These are phyloP conservation scores for Nomada ruficornis DNA, from an alignment of 2,888 invertebrate genomes.

Conservation along the genomic window DNA sequence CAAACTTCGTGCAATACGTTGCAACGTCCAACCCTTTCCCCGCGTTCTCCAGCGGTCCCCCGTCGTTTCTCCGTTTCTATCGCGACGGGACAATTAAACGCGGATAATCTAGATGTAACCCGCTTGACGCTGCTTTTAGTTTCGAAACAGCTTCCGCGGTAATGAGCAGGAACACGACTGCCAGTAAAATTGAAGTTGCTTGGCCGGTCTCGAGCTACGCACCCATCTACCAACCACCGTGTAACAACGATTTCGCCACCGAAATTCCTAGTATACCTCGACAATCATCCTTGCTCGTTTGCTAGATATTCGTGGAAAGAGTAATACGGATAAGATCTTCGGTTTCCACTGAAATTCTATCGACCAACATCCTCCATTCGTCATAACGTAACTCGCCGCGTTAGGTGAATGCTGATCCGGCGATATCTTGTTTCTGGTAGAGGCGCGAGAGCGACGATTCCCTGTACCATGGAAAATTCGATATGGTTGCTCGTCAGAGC, in stretches of 20 bases:
- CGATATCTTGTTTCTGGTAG: constrained; percentile 52
- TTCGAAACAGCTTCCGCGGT: constrained; percentile 46
- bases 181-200: constrained; percentile 41
- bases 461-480: constrained; percentile 63
- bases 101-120: constrained; percentile 57
- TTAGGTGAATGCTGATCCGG: constrained; percentile 32
- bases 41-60: constrained; percentile 25
- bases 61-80: constrained; percentile 27
- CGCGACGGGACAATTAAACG: constrained; percentile 50
- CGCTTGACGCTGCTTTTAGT: constrained; percentile 51
- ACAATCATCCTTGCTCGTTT: neutral
- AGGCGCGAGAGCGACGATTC: constrained; percentile 44
- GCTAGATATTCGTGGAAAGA: neutral
- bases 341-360: constrained; percentile 47
- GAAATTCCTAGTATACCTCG: neutral
- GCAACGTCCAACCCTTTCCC: constrained; percentile 21
- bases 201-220: neutral
- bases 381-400: constrained; percentile 45
- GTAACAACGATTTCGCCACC: constrained; percentile 6
- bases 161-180: constrained; percentile 32
- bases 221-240: neutral
- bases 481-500: constrained; percentile 53
- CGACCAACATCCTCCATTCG: constrained; percentile 33
- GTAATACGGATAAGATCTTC: neutral
- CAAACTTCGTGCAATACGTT: constrained; percentile 42